phyloP scores from a whole-genome alignment of 2,797 vertebrate genomes.

The Pangasius macronema region DNA sequence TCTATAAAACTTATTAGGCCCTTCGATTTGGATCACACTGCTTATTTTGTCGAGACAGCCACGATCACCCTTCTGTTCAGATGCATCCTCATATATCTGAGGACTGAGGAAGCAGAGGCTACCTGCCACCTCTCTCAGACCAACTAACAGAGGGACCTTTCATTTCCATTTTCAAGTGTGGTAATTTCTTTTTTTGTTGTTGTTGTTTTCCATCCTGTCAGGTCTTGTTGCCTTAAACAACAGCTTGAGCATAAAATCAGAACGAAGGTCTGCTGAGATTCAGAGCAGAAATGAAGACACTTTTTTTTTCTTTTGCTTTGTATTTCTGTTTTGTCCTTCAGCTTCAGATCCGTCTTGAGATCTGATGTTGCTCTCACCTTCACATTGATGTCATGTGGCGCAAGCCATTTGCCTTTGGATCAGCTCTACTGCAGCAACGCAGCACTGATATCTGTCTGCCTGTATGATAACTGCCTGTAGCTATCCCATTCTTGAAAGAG shows the following conservation, averaged over 20 bases:
- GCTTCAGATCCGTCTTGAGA: background rate
- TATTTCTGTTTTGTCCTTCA: background rate
- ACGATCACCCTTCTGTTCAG: slow-evolving; percentile 63
- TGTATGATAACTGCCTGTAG: background rate
- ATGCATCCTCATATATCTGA: slow-evolving; percentile 1
- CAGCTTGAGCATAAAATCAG: background rate
- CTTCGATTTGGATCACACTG: slow-evolving; percentile 77
- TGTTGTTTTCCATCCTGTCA: background rate
- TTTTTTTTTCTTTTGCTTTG: background rate
- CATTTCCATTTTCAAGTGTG: background rate
- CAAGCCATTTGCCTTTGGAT: background rate
- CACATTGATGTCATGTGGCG: background rate
- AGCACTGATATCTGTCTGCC: background rate
- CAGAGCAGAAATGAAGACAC: background rate
- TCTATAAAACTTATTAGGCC: slow-evolving; percentile 81
- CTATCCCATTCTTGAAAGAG: background rate
- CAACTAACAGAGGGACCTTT: background rate
- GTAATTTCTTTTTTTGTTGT: background rate
- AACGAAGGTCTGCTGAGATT: background rate
- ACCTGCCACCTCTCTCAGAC: background rate
- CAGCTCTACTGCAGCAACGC: background rate
- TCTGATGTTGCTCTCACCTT: background rate
- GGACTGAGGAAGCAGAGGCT: background rate
- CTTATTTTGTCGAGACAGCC: slow-evolving; percentile 73
- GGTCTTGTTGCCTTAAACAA: background rate